Evolutionary conservation across 2,888 invertebrate genomes (phyloP).

Genomic region (Scaptomyza flava): DNA sequence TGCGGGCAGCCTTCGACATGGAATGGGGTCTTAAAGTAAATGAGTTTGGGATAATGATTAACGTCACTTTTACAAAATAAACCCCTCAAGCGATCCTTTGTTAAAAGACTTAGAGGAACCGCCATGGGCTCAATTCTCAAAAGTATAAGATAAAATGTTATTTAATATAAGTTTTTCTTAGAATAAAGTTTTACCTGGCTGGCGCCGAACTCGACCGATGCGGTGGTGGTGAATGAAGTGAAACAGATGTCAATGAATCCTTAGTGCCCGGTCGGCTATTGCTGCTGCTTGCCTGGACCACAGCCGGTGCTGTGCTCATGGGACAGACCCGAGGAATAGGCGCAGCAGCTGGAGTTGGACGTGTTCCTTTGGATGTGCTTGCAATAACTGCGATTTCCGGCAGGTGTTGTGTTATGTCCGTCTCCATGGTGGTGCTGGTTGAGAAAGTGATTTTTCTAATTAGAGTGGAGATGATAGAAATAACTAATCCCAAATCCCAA

Average conservation of each 20-base stretch:
- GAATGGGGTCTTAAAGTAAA: conserved; percentile 59
- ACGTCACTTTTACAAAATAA: no score
- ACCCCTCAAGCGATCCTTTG: no score
- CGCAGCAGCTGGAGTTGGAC: not conserved
- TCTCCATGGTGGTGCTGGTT: conserved; percentile 67
- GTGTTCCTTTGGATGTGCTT: conserved; percentile 16
- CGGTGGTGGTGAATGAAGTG: conserved; percentile 74
- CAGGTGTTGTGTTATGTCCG: conserved; percentile 28
- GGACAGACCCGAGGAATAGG: conserved; percentile 37
- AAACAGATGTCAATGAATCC: conserved; percentile 74
- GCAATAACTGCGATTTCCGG: conserved; percentile 22
- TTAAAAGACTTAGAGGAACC: no score
- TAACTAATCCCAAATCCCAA: not conserved
- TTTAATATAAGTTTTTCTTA: not conserved
- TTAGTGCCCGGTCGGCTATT: conserved; percentile 61
- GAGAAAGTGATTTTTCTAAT: conserved; percentile 81
- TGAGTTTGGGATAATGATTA: no score
- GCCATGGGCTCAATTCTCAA: no score
- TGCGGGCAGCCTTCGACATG: conserved; percentile 81
- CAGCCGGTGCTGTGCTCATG: conserved; percentile 45
- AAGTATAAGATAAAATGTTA: not conserved
- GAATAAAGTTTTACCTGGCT: conserved; percentile 41
- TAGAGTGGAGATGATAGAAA: conserved; percentile 24
- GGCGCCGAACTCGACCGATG: conserved; percentile 75
- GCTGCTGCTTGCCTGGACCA: conserved; percentile 45